Evolutionary conservation across 2,797 vertebrate species (phyloP).

Genomic region (Malurus splendens): DNA sequence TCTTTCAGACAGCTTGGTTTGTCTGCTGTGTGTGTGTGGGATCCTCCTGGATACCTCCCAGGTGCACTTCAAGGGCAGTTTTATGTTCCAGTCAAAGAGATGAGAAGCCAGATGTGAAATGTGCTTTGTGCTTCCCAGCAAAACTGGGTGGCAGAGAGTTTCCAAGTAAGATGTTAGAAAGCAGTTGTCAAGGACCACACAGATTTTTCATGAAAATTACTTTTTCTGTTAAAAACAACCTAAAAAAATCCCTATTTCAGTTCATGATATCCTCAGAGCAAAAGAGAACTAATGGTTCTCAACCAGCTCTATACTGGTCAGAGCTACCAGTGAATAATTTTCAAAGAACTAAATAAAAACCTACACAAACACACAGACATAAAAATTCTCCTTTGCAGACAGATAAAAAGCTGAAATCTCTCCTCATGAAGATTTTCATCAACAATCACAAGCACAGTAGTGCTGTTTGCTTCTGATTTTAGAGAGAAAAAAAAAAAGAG

Average conservation of each 20-base stretch:
- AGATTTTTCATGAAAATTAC: neutral
- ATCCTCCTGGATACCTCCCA: neutral
- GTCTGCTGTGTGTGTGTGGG: neutral
- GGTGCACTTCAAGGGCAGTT: constrained; percentile 12
- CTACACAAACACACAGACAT: neutral
- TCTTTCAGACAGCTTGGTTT: neutral
- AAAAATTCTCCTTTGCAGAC: neutral
- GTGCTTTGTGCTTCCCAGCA: neutral
- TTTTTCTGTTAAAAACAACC: neutral
- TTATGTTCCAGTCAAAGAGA: neutral
- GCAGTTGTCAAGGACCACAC: neutral
- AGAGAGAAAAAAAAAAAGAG: neutral
- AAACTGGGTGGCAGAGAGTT: neutral
- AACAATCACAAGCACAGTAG: neutral
- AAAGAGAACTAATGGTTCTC: neutral
- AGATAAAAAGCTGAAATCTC: neutral
- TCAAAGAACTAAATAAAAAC: neutral
- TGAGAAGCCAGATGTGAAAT: constrained; percentile 4
- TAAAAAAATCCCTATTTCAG: neutral
- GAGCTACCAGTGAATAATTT: neutral
- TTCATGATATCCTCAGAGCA: neutral
- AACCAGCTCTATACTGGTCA: neutral
- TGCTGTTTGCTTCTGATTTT: neutral
- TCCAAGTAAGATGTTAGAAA: neutral
- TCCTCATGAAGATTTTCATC: neutral